These are phyloP conservation scores for Spodoptera picta DNA, from an alignment of 2,888 invertebrate species.

Conservation along the genomic window DNA sequence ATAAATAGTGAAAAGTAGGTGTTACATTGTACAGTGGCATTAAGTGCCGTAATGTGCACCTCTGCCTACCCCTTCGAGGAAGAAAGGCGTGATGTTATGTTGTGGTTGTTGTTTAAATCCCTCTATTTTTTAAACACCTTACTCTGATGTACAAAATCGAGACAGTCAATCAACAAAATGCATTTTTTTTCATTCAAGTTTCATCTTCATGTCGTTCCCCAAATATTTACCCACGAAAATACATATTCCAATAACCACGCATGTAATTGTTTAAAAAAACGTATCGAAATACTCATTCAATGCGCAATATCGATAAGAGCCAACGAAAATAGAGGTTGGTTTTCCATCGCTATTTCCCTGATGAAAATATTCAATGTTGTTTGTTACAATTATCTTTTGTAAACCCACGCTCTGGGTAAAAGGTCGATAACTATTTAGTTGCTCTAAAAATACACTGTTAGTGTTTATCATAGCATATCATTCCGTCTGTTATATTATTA, in stretches of 20 bases:
- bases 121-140: too few species aligned
- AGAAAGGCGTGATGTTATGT: too few species aligned
- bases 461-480: not conserved
- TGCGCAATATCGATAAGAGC: conserved; percentile 12
- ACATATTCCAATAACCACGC: conserved; percentile 1
- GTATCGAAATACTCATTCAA: conserved; percentile 14
- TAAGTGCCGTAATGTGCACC: too few species aligned
- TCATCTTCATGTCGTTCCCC: too few species aligned
- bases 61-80: too few species aligned
- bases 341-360: conserved; percentile 9
- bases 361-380: conserved; percentile 1
- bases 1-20: too few species aligned
- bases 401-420: conserved; percentile 1
- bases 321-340: conserved; percentile 16
- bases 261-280: conserved; percentile 20
- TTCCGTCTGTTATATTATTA: too few species aligned
- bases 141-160: too few species aligned
- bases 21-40: too few species aligned
- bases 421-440: conserved; percentile 11
- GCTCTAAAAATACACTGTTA: conserved; percentile 20
- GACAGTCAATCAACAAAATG: too few species aligned
- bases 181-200: too few species aligned
- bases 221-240: conserved; percentile 13
- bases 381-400: conserved; percentile 28
- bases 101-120: too few species aligned